phyloP scores from a whole-genome alignment of 2,797 vertebrate genomes.

The Synanceia verrucosa region DNA sequence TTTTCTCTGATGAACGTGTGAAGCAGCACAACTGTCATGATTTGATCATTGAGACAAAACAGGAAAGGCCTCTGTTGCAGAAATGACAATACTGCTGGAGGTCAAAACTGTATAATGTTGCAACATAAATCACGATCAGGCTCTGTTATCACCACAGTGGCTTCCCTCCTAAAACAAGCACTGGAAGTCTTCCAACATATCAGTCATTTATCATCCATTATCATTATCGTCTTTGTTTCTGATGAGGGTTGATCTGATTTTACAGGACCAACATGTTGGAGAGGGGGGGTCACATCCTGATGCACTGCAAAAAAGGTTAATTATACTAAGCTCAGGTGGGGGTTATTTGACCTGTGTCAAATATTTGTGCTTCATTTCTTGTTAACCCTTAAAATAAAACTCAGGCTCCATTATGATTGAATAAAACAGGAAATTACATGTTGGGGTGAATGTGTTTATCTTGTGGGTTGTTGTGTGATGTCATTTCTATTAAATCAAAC shows the following conservation, averaged over 20 bases:
- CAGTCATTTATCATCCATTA: conserved; percentile 13
- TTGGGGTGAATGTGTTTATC: background rate
- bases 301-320: background rate
- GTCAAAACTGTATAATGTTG: conserved; percentile 19
- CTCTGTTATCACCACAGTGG: background rate
- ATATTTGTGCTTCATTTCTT: background rate
- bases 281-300: background rate
- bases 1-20: conserved; percentile 17
- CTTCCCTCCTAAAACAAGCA: background rate
- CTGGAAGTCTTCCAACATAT: background rate
- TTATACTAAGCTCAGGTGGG: background rate
- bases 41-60: conserved; percentile 7
- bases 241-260: conserved; percentile 5
- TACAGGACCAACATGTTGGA: background rate
- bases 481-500: conserved; percentile 1
- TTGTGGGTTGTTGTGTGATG: background rate
- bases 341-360: background rate
- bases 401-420: background rate
- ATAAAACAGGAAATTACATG: conserved; percentile 2
- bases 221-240: conserved; percentile 1
- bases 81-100: conserved; percentile 4
- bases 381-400: background rate
- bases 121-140: conserved; percentile 12
- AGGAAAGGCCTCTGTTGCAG: background rate
- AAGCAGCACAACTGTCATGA: conserved; percentile 4